These are phyloP conservation scores for Galendromus occidentalis DNA, from an alignment of 1,140 invertebrate genomes.

Conservation along the genomic window DNA sequence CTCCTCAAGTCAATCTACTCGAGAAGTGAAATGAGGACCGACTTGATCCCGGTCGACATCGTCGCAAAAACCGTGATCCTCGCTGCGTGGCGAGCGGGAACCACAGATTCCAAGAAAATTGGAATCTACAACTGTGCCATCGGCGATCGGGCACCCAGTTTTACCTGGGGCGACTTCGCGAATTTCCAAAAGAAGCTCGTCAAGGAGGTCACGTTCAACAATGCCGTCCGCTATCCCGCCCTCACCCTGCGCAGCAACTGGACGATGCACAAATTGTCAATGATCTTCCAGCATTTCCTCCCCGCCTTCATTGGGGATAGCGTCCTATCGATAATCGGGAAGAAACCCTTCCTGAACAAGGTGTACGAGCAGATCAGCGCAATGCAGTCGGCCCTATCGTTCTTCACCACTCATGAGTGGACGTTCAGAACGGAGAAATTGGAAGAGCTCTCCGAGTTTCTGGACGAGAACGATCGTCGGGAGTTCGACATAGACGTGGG, in stretches of 20 bases:
- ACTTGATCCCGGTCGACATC: conserved; percentile 26
- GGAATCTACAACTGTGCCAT: not conserved
- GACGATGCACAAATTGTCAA: not conserved
- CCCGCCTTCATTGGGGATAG: not conserved
- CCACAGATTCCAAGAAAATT: conserved; percentile 14
- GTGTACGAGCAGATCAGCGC: not conserved
- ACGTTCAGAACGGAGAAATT: not conserved
- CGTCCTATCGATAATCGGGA: not conserved
- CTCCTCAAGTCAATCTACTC: too few relatives aligned
- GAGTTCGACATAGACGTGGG: not conserved
- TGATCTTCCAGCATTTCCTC: not conserved
- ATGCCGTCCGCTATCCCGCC: not conserved
- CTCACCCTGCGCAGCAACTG: not conserved
- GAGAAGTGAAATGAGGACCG: too few relatives aligned
- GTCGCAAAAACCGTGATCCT: conserved; percentile 24
- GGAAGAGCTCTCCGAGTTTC: not conserved
- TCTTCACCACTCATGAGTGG: conserved; percentile 1
- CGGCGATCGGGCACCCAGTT: not conserved
- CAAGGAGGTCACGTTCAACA: not conserved
- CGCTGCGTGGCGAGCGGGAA: conserved; percentile 22
- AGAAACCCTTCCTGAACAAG: not conserved
- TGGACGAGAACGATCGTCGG: not conserved
- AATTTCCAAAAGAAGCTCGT: not conserved
- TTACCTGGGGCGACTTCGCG: not conserved
- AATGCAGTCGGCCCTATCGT: not conserved